Percentiles rank a stretch among this genome's conserved stretches.
Evolutionary conservation across 1,140 invertebrate genomes (phyloP).

Genomic region (Teleogryllus occipitalis): DNA sequence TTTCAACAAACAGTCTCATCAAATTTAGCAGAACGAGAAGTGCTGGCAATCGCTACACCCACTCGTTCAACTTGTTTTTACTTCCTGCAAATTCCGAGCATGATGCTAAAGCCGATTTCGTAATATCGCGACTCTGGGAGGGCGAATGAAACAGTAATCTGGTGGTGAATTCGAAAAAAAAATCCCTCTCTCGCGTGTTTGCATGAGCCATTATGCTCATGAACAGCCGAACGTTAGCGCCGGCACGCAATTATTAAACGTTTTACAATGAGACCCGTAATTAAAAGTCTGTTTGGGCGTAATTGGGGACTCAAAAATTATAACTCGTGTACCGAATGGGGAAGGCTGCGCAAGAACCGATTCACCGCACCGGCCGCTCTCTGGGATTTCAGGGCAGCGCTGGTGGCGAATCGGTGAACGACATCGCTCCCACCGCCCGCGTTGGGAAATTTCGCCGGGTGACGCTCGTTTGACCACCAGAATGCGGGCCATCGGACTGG

Average conservation of each 20-base stretch:
- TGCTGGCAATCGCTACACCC: too few relatives aligned
- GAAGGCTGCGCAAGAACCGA: neutral
- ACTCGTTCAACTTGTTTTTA: too few relatives aligned
- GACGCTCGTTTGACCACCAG: too few relatives aligned
- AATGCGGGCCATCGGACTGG: too few relatives aligned
- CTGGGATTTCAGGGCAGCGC: too few relatives aligned
- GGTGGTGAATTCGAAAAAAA: neutral
- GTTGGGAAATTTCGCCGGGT: too few relatives aligned
- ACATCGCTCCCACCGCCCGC: too few relatives aligned
- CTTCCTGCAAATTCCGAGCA: neutral
- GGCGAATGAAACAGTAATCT: neutral
- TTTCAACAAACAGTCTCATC: too few relatives aligned
- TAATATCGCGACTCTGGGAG: neutral
- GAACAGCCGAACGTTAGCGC: neutral
- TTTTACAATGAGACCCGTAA: neutral
- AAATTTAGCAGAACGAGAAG: too few relatives aligned
- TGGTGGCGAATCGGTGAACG: too few relatives aligned
- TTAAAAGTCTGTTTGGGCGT: neutral
- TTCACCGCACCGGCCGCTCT: too few relatives aligned
- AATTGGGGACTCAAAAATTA: neutral
- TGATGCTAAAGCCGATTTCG: neutral
- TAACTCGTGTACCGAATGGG: neutral
- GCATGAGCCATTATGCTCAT: constrained; percentile 3
- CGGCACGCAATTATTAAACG: neutral
- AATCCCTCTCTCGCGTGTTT: neutral